Conservation (phyloP, 2,888 invertebrate species). For the Caenorhabditis sp. region DNA sequence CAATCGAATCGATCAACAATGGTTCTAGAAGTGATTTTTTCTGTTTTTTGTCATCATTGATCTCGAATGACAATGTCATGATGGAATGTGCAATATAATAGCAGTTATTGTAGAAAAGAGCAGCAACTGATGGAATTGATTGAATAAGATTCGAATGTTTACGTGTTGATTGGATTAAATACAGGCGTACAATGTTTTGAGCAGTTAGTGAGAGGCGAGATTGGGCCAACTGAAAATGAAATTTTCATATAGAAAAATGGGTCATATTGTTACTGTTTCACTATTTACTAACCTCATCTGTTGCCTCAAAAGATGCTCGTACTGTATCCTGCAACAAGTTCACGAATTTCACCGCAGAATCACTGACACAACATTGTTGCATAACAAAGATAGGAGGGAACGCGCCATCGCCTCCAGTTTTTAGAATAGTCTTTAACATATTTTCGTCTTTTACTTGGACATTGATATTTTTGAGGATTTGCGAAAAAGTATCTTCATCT, state of each 20-base stretch:
- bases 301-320: constrained; percentile 43
- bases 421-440: background rate
- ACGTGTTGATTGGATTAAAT: constrained; percentile 55
- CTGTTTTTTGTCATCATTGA: constrained; percentile 29
- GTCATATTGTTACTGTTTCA: background rate
- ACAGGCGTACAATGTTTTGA: constrained; percentile 61
- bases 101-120: constrained; percentile 67
- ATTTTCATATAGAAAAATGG: background rate
- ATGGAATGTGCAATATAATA: constrained; percentile 65
- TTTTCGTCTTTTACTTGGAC: background rate
- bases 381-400: constrained; percentile 30
- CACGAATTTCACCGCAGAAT: constrained; percentile 53
- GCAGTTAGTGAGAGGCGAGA: constrained; percentile 56
- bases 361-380: constrained; percentile 41
- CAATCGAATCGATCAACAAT: constrained; percentile 49
- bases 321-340: constrained; percentile 54
- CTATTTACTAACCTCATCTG: constrained; percentile 38
- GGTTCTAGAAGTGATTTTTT: constrained; percentile 35
- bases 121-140: constrained; percentile 63
- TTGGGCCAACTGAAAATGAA: constrained; percentile 7
- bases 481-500: background rate
- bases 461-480: background rate
- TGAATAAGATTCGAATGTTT: constrained; percentile 57
- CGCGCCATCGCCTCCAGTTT: constrained; percentile 14
- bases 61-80: constrained; percentile 47